Evolutionary conservation across 2,797 vertebrate species (phyloP).

Genomic region (Merluccius polli): DNA sequence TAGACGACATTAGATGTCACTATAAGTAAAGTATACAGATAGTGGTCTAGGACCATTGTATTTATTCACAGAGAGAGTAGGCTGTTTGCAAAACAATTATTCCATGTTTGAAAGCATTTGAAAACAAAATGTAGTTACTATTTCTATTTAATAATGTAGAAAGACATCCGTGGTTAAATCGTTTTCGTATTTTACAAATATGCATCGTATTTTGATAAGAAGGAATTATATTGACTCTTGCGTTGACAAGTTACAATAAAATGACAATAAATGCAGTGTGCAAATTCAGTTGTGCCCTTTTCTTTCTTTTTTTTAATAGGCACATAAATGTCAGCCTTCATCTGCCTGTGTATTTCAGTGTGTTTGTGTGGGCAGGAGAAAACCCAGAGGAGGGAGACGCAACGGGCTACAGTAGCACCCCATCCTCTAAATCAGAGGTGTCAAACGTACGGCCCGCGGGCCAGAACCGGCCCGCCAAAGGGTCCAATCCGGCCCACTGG

Average conservation of each 20-base stretch:
- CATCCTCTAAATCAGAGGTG: no score
- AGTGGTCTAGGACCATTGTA: neutral
- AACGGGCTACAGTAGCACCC: neutral
- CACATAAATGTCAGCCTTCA: neutral
- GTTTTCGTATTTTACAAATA: conserved; percentile 4
- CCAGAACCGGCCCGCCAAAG: no score
- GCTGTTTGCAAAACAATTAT: neutral
- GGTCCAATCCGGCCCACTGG: no score
- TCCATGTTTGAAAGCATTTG: neutral
- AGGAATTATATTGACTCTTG: neutral
- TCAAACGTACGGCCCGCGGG: no score
- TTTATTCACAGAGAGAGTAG: neutral
- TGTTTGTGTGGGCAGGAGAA: neutral
- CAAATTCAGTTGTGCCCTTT: neutral
- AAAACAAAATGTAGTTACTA: neutral
- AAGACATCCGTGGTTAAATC: neutral
- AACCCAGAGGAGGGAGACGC: neutral
- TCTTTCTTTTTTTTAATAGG: neutral
- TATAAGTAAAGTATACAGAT: neutral
- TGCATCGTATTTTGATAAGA: conserved; percentile 4
- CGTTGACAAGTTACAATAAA: conserved; percentile 12
- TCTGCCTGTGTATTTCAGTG: neutral
- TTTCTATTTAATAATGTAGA: neutral
- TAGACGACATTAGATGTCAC: neutral
- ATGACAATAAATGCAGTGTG: conserved; percentile 11